Conservation (phyloP, 2,888 invertebrate species). For the Diogma glabrata region DNA sequence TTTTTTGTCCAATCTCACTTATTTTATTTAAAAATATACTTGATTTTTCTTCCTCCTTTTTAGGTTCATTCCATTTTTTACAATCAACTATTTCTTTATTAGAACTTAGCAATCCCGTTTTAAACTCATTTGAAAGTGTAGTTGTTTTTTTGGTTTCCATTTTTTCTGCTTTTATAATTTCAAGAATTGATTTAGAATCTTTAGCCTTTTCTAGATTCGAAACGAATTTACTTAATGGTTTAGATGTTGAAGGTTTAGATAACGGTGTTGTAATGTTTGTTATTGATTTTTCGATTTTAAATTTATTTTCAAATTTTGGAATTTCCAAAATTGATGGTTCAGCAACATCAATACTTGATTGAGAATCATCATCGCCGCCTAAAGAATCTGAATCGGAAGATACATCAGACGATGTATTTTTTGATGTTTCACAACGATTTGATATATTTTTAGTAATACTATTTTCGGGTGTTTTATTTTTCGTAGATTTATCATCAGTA, state of each 20-base stretch:
- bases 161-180: slow-evolving; percentile 17
- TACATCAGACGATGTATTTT: slow-evolving; percentile 25
- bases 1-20: slow-evolving; percentile 1
- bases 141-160: slow-evolving; percentile 12
- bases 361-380: slow-evolving; percentile 33
- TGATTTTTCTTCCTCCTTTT: no score
- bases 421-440: neutral
- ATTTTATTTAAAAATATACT: slow-evolving; percentile 1
- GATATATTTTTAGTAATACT: neutral
- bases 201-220: slow-evolving; percentile 24
- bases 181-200: slow-evolving; percentile 21
- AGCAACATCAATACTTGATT: slow-evolving; percentile 21
- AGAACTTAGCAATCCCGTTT: no score
- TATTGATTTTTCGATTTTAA: neutral
- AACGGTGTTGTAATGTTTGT: neutral
- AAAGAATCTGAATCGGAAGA: slow-evolving; percentile 35
- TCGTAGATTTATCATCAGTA: neutral
- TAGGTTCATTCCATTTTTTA: no score
- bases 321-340: no score
- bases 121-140: neutral
- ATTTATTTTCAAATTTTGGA: slow-evolving; percentile 1
- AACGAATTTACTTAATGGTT: neutral
- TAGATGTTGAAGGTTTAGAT: neutral
- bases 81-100: no score
- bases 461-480: neutral